Base-by-base conservation (phyloP, 1,140 invertebrate species). In the Panulirus ornatus region DNA sequence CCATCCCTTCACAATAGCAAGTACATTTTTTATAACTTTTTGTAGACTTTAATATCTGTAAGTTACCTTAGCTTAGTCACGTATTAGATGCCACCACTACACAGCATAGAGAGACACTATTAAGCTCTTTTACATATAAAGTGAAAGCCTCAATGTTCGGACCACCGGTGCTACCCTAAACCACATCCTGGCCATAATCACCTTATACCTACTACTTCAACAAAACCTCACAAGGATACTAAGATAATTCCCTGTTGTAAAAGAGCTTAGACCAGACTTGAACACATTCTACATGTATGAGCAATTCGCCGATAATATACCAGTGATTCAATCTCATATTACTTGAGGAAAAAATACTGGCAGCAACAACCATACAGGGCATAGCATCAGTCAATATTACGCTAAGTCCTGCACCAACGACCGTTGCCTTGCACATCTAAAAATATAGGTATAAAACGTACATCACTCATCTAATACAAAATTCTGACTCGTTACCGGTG, bases 241-340 rank as follows among this genome's bases (percentile, higher is more conserved):
- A 87, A 91, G 90, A 70, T 79, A 81, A 70, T 34, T 82, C 83
- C 84, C 90, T 79, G 90, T 91, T 91, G 83, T 91, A 91, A 91
- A 91, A 86, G 75, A 87, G 84, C 90, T 81, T 87, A 85, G 75
- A 91, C 83, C 90, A 91, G 90, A 91, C 84, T 81, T 86, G 90
- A 91, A 91, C 90, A 91, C 90, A 91, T 82, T 87, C 90, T 86
- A 91, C 84, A 91, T 81, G 82, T 79, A 91, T 91, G 90, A 91
- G 90, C 90, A 91, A 91, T 84, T 91, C 63, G 84, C 78, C 78
- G 81, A 79, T 82, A 89, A 83, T 81, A 83, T 75, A 54, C 88
- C 88, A 82, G 88, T 83, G 71, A 90, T 85, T 91, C 78, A 86
- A 84, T 73, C 89, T 91, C 90, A 91, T 83, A 82, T 86, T 79